Conservation (phyloP, 1,140 invertebrate species). For the Drosophila repleta region DNA sequence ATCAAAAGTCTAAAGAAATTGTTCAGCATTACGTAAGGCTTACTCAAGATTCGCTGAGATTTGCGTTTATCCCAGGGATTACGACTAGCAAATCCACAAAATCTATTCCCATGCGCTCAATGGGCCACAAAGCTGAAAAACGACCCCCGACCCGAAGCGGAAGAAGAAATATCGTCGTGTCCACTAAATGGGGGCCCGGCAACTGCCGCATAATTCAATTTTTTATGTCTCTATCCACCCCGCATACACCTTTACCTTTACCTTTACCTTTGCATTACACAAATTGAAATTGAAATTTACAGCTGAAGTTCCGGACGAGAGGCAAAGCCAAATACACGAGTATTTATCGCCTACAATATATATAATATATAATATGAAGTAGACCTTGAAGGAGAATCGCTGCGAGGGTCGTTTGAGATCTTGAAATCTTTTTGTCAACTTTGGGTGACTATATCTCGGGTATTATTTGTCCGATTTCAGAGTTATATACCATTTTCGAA, state of each 20-base stretch:
- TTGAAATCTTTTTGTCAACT: no score
- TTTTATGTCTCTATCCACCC: constrained; percentile 49
- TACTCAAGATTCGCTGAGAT: constrained; percentile 3
- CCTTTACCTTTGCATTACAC: constrained; percentile 53
- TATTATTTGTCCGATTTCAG: no score
- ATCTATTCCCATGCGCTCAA: constrained; percentile 45
- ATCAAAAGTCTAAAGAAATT: constrained; percentile 40
- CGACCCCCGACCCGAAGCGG: constrained; percentile 6
- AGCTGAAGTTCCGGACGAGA: constrained; percentile 9
- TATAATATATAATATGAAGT: neutral
- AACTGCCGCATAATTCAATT: constrained; percentile 71
- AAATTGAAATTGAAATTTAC: constrained; percentile 62
- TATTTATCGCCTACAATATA: neutral
- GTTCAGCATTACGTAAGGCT: constrained; percentile 35
- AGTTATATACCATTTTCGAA: no score
- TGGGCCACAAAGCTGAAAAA: constrained; percentile 65
- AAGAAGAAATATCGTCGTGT: constrained; percentile 41
- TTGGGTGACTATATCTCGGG: no score
- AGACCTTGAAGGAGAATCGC: neutral
- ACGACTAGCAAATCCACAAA: constrained; percentile 15
- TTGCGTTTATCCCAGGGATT: constrained; percentile 12
- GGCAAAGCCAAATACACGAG: neutral
- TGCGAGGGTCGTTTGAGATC: neutral
- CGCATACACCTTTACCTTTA: no score
- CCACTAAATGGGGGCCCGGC: constrained; percentile 27